phyloP scores from a whole-genome alignment of 2,888 invertebrate genomes.

The Mythimna impura region DNA sequence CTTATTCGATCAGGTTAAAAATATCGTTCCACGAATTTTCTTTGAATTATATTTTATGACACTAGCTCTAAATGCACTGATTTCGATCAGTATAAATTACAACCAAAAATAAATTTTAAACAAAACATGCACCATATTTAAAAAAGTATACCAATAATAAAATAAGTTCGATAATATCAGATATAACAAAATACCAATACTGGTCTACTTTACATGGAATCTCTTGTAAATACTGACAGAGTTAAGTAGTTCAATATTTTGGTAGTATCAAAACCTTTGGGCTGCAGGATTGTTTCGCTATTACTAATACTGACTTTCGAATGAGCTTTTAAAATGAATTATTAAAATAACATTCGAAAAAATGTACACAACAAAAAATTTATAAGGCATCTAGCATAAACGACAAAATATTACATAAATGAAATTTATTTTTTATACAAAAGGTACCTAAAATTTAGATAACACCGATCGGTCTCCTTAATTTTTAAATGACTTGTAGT shows the following conservation, averaged over 20 bases:
- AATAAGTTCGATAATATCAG: constrained; percentile 25
- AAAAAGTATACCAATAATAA: not conserved
- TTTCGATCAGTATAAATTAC: constrained; percentile 8
- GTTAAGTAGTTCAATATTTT: constrained; percentile 10
- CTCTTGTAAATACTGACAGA: constrained; percentile 10
- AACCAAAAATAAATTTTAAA: not conserved
- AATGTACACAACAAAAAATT: not conserved
- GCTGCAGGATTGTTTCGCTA: not conserved
- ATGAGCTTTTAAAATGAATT: constrained; percentile 15
- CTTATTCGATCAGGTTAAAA: not conserved
- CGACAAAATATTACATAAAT: not conserved
- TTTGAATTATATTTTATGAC: not conserved
- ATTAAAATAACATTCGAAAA: not conserved
- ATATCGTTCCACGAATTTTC: constrained; percentile 17
- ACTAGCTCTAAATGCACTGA: not conserved
- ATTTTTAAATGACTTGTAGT: not conserved
- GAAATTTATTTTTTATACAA: constrained; percentile 19
- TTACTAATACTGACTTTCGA: constrained; percentile 26
- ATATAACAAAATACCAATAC: constrained; percentile 14
- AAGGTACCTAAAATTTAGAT: constrained; percentile 7
- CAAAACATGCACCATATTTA: constrained; percentile 4
- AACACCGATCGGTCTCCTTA: not conserved
- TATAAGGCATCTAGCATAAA: constrained; percentile 13
- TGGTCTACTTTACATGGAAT: constrained; percentile 17
- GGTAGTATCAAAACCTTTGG: not conserved